Conservation (phyloP, 2,888 invertebrate species). For the Temnothorax ravouxi region DNA sequence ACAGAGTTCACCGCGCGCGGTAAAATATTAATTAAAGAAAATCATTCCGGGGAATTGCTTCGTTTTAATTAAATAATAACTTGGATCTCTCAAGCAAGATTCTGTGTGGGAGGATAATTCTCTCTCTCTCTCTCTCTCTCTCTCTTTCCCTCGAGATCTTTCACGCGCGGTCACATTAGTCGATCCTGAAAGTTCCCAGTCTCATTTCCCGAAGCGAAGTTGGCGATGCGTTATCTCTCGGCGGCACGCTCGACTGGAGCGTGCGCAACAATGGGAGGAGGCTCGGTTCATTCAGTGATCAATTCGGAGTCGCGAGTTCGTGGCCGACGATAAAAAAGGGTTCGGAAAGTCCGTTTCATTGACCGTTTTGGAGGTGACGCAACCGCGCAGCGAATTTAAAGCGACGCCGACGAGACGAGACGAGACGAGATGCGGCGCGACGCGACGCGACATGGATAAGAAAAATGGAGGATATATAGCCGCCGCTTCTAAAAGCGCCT, state of each 20-base stretch:
- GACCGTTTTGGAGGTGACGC: slow-evolving; percentile 19
- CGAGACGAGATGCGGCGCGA: too few species aligned
- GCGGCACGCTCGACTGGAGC: slow-evolving; percentile 66
- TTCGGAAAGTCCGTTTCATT: slow-evolving; percentile 26
- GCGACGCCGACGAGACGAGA: neutral
- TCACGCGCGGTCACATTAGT: neutral
- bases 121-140: neutral
- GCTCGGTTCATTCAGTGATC: slow-evolving; percentile 67
- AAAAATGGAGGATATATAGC: slow-evolving; percentile 38
- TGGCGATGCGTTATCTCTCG: slow-evolving; percentile 20
- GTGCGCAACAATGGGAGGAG: slow-evolving; percentile 66
- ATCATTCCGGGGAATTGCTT: slow-evolving; percentile 8
- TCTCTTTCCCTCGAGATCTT: neutral
- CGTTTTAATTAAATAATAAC: slow-evolving; percentile 36
- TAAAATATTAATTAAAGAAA: slow-evolving; percentile 36
- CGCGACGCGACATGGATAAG: slow-evolving; percentile 6
- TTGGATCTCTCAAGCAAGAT: neutral
- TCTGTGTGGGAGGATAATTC: slow-evolving; percentile 13
- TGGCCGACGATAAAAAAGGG: neutral
- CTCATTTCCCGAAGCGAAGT: slow-evolving; percentile 25
- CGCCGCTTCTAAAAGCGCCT: slow-evolving; percentile 31
- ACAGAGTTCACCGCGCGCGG: neutral
- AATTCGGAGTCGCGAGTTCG: slow-evolving; percentile 36
- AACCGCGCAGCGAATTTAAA: slow-evolving; percentile 37
- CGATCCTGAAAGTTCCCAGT: slow-evolving; percentile 28